Conservation (phyloP, 2,888 invertebrate genomes). For the Dasypolia templi region DNA sequence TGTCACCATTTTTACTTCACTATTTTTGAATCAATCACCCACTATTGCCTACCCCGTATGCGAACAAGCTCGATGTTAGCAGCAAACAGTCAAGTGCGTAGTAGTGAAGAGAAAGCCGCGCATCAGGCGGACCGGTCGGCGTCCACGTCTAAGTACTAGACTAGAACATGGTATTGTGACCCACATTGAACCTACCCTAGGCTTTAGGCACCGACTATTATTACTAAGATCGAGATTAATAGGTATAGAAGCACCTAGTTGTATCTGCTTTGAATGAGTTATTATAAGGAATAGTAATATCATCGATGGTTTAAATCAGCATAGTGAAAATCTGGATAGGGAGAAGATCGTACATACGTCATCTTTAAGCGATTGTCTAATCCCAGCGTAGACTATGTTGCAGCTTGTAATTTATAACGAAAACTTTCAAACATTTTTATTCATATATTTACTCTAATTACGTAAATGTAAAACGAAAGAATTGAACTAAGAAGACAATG, state of each 20-base stretch:
- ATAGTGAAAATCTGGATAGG: neutral
- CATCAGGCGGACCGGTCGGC: conserved; percentile 65
- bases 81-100: conserved; percentile 47
- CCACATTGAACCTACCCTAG: conserved; percentile 49
- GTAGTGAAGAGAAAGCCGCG: conserved; percentile 70
- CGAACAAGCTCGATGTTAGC: conserved; percentile 22
- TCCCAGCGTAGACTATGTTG: neutral
- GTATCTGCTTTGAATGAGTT: neutral
- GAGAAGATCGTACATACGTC: neutral
- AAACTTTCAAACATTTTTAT: too few relatives aligned
- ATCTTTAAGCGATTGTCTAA: neutral
- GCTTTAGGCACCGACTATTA: conserved; percentile 22
- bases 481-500: too few relatives aligned
- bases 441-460: too few relatives aligned
- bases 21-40: neutral
- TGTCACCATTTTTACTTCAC: neutral
- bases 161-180: conserved; percentile 63
- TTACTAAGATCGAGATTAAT: neutral
- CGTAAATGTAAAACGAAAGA: too few relatives aligned
- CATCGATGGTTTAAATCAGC: neutral
- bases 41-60: neutral
- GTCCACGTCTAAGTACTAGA: conserved; percentile 57
- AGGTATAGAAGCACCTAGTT: neutral
- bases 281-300: neutral
- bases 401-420: too few relatives aligned